Evolutionary conservation across 2,888 invertebrate species (phyloP).

Genomic region (Diogma glabrata): DNA sequence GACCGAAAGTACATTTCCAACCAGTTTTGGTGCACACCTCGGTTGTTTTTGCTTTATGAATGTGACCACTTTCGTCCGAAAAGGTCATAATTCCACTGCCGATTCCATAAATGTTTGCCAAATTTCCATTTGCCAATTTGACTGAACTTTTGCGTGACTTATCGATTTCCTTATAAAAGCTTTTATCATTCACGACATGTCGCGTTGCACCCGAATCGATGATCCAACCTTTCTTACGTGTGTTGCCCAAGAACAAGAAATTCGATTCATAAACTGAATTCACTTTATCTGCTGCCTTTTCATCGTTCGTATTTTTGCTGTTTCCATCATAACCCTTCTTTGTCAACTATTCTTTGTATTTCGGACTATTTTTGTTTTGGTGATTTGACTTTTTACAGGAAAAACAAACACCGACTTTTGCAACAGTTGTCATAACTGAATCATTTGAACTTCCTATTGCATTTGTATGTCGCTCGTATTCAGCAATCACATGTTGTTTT

Average conservation of each 20-base stretch:
- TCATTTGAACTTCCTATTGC: neutral
- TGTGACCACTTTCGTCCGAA: neutral
- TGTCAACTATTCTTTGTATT: neutral
- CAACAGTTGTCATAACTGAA: neutral
- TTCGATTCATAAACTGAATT: too few species aligned
- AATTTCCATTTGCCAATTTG: too few species aligned
- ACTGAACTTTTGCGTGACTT: neutral
- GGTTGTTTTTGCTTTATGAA: conserved; percentile 11
- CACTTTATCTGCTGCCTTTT: too few species aligned
- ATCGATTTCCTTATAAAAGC: neutral
- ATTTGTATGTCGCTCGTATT: neutral
- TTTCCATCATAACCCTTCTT: neutral
- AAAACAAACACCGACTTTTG: conserved; percentile 12
- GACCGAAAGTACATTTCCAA: conserved; percentile 17
- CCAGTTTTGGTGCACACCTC: conserved; percentile 16
- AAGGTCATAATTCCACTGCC: neutral
- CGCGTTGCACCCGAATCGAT: too few species aligned
- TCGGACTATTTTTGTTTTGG: neutral
- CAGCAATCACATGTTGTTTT: neutral
- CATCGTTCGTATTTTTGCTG: neutral
- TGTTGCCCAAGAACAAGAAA: too few species aligned
- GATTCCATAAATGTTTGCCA: neutral
- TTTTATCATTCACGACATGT: neutral
- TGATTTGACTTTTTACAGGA: conserved; percentile 12
- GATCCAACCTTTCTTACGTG: too few species aligned